phyloP scores from a whole-genome alignment of 1,140 invertebrate species.

The Drosophila navojoa region DNA sequence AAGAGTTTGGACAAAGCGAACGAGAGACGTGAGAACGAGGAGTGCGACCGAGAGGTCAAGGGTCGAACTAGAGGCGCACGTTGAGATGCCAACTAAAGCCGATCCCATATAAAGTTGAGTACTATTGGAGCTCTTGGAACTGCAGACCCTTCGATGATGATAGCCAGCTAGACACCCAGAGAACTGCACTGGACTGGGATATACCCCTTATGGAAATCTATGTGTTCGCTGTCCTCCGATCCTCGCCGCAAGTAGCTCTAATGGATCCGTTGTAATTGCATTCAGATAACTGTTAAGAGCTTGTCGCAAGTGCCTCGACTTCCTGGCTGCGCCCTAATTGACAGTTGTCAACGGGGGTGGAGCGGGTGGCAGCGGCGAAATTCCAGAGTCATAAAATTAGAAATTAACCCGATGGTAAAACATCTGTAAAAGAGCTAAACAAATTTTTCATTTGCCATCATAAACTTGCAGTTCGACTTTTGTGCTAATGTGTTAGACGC shows the following conservation, averaged over 20 bases:
- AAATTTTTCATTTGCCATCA: conserved; percentile 2
- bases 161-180: no score
- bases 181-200: no score
- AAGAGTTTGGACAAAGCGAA: neutral
- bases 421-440: neutral
- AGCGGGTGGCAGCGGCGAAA: neutral
- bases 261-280: no score
- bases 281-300: neutral
- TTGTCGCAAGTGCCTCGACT: neutral
- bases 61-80: no score
- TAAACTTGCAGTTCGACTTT: neutral
- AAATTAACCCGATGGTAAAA: neutral
- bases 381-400: neutral
- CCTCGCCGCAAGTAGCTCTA: no score
- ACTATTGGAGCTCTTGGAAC: no score
- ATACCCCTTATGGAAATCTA: no score
- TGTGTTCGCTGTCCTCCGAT: no score
- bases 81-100: no score
- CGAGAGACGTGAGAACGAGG: neutral
- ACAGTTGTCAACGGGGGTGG: neutral
- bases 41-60: no score
- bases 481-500: conserved; percentile 73
- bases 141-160: no score
- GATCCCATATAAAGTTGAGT: no score
- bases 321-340: neutral